A percentile compares a stretch with the other conserved stretches of the same genome.
Conservation (phyloP, 1,140 invertebrate genomes). For the Aradophagus sp. region DNA sequence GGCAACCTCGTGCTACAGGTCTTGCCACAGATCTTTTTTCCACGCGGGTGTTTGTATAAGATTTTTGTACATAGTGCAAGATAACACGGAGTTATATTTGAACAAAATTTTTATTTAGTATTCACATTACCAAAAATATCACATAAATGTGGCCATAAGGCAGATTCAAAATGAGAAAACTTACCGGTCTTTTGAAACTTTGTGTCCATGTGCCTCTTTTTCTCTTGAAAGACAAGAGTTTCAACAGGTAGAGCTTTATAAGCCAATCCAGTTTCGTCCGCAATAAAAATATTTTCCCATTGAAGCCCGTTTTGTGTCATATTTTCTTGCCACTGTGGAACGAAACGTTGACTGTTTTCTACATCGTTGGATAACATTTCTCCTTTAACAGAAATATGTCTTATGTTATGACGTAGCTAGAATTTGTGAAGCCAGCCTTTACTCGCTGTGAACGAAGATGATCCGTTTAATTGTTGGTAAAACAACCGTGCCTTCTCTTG, state of each 20-base stretch:
- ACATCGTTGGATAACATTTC: not conserved
- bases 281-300: constrained; percentile 63
- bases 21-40: no score
- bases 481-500: constrained; percentile 14
- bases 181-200: constrained; percentile 3
- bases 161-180: no score
- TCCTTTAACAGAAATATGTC: not conserved
- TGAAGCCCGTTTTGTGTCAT: not conserved
- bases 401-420: not conserved
- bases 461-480: constrained; percentile 6
- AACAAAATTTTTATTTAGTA: no score
- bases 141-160: no score
- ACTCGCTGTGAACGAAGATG: constrained; percentile 3
- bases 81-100: no score
- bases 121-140: no score
- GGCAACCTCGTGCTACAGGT: no score
- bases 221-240: constrained; percentile 16
- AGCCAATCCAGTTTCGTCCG: constrained; percentile 66
- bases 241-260: constrained; percentile 66
- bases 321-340: no score
- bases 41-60: no score
- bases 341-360: no score
- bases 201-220: constrained; percentile 8
- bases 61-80: no score
- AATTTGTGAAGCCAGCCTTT: constrained; percentile 3